These are phyloP conservation scores for honey bee (Apis mellifera) DNA, from an alignment of 1,140 invertebrate species.

Conservation along the genomic window Amel_HAv3.1 CM009934.2:7513001-7513500, in stretches of 20 bases:
- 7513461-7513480: constrained; percentile 4
- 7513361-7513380: too few relatives aligned
- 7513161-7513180: constrained; percentile 74
- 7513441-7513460: not conserved
- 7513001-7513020: not conserved
- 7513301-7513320: too few relatives aligned
- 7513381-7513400: too few relatives aligned
- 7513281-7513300: too few relatives aligned
- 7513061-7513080: constrained; percentile 74
- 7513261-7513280: too few relatives aligned
- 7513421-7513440: not conserved
- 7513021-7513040: constrained; percentile 80
- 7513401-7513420: not conserved
- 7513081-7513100: constrained; percentile 67
- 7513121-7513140: constrained; percentile 76
- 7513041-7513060: constrained; percentile 80
- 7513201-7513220: not conserved
- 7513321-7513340: too few relatives aligned
- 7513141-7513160: constrained; percentile 74
- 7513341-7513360: too few relatives aligned
- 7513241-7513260: not conserved
- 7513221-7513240: not conserved
- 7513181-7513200: too few relatives aligned
- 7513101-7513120: constrained; percentile 76
- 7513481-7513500: not conserved